phyloP scores from a whole-genome alignment of 2,113 vertebrate species.

The Anhinga rufa region DNA sequence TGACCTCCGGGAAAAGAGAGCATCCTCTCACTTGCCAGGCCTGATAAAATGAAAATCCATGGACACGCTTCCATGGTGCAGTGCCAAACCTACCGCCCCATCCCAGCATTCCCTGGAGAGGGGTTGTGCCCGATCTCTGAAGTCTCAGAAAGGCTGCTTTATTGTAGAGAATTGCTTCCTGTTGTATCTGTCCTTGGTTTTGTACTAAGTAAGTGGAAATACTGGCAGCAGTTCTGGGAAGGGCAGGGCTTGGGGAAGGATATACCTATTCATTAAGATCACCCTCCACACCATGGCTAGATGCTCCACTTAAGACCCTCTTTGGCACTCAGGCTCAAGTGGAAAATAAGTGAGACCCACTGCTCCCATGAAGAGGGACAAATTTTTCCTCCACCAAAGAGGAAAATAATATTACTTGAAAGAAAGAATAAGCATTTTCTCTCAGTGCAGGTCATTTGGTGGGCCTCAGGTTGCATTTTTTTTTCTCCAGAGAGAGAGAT shows the following conservation, averaged over 20 bases:
- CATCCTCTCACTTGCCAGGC: neutral
- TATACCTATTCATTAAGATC: neutral
- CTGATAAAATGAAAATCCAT: neutral
- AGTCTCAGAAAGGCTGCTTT: neutral
- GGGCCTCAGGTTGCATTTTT: neutral
- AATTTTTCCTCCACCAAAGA: neutral
- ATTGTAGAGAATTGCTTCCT: neutral
- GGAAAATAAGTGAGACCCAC: neutral
- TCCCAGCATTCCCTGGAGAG: neutral
- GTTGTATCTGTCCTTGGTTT: neutral
- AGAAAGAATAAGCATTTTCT: neutral
- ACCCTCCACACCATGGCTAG: neutral
- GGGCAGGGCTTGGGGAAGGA: neutral
- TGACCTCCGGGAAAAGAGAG: neutral
- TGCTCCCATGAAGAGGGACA: neutral
- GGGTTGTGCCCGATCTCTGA: neutral
- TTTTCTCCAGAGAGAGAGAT: neutral
- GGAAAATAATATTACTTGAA: neutral
- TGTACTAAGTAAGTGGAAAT: neutral
- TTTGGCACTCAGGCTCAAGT: neutral
- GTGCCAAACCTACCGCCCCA: neutral
- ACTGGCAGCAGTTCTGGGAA: neutral
- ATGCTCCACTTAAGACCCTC: neutral
- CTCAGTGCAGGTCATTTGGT: neutral
- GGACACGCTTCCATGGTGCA: fast-evolving